These are phyloP conservation scores for Procavia capensis DNA, from an alignment of 2,113 vertebrate species.

Conservation along the genomic window DNA sequence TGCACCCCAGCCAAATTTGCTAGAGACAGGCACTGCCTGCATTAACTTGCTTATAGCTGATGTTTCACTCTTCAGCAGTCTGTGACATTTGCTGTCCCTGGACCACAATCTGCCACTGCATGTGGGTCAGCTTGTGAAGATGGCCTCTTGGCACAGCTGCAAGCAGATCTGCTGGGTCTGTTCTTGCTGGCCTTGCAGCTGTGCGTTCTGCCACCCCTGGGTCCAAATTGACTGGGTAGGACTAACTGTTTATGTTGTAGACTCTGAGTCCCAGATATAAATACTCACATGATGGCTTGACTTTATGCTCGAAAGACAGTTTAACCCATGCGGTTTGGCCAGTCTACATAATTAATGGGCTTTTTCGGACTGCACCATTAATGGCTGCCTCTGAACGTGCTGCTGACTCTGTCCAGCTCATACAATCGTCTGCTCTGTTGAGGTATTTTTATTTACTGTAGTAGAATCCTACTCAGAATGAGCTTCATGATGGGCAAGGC, in stretches of 20 bases:
- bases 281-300: slow-evolving; percentile 93
- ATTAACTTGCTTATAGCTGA: slow-evolving; percentile 94
- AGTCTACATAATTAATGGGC: slow-evolving; percentile 93
- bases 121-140: slow-evolving; percentile 94
- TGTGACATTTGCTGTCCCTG: slow-evolving; percentile 94
- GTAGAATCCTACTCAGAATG: not conserved
- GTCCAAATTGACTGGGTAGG: slow-evolving; percentile 93
- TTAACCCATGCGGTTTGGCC: slow-evolving; percentile 95
- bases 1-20: slow-evolving; percentile 92
- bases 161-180: slow-evolving; percentile 94
- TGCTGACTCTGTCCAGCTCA: slow-evolving; percentile 93
- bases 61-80: slow-evolving; percentile 93
- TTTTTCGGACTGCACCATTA: slow-evolving; percentile 93
- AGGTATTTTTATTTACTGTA: slow-evolving; percentile 90
- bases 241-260: slow-evolving; percentile 93
- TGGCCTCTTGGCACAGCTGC: slow-evolving; percentile 92
- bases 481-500: not conserved
- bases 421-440: slow-evolving; percentile 92
- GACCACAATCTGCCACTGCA: slow-evolving; percentile 91
- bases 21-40: slow-evolving; percentile 93
- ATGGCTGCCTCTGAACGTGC: slow-evolving; percentile 91
- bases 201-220: slow-evolving; percentile 91
- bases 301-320: slow-evolving; percentile 91
- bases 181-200: slow-evolving; percentile 92
- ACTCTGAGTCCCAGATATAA: slow-evolving; percentile 91